Base-by-base conservation (phyloP, 2,888 invertebrate species). In the Pyrochroa serraticornis region DNA sequence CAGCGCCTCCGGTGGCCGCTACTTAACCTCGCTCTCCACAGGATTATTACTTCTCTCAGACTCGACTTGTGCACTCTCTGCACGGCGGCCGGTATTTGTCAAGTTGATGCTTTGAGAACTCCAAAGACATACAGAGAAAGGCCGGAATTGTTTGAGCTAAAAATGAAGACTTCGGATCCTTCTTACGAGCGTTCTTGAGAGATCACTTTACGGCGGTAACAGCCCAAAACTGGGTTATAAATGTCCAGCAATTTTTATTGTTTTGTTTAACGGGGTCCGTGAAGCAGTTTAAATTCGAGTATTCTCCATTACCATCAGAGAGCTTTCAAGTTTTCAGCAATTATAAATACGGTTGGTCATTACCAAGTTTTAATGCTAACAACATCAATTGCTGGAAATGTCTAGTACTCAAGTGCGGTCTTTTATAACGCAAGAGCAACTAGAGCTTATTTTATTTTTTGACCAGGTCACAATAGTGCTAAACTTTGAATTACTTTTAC, bases 1-100 rank as follows among this genome's bases (percentile, higher is more conserved):
- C 70, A 73, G 67, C 62, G 63, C 65, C 68, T 67, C 67, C 58
- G 63, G 70, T 63, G 65, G 54, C 66, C 60, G 56, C 62, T 57
- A 56, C 63, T 62, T 66, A 66, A 63, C 61, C 63, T 61, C 53
- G 52, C 52, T 56, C 58, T 49, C 50, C 63, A 49, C 57, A 36
- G 61, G 64, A 66, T 65, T 66, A 66, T 66, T 66, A 64, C 65
- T 66, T 60, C 54, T 60, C 54, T 58, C 47, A 32, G 50, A 43
- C 57, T 62, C 60, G 58, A 52, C 58, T 64, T 64, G 57, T 61
- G 63, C 61, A 65, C 59, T 63, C 67, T 41, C 45, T 52, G 58
- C 65, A 62, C 62, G 65, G 44, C 57, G 55, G 14, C 55, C 52
- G 57, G 61, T 58, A 65, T 66, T 64, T 65, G 66, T 66, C 66